Evolutionary conservation across 2,888 invertebrate genomes (phyloP), one percentile per base, ranked within the genome.

Genomic region (Lobophora halterata): DNA sequence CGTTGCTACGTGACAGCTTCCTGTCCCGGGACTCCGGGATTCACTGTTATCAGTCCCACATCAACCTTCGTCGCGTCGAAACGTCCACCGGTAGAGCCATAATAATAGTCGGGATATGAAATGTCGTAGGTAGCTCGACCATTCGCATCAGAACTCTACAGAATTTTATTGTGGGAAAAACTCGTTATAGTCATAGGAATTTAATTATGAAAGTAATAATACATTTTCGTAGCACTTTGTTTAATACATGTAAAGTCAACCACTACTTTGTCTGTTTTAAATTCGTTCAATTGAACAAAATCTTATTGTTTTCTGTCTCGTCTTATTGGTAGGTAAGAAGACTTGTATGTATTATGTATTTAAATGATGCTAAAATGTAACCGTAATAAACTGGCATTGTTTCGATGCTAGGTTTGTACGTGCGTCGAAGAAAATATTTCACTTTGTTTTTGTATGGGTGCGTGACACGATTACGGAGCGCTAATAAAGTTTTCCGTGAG

Each of bases 391-490:
- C 16, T 33, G 16, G 26, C 29, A 44, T 49, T 49, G 46, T 50
- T 46, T 43, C 35, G 21, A n/a, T n/a, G n/a, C n/a, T n/a, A n/a
- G 20, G 17, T 34, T 35, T 46, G 33, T 36, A 34, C 28, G 30
- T 43, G 40, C 29, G 40, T 33, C 20, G 27, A 44, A 19, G 26
- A 28, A 28, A 25, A 21, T 37, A n/a, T n/a, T n/a, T n/a, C n/a
- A n/a, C n/a, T n/a, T n/a, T n/a, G n/a, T n/a, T n/a, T n/a, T n/a
- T 28, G 35, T 31, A 8, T 13, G 5, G 11, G 24, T 9, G 23
- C 31, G 41, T 52, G 48, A 46, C 48, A 44, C 44, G 41, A 39
- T 44, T 42, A 46, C 26, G n/a, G 36, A 17, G 18, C 27, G 19
- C n/a, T n/a, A 28, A 29, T 32, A 44, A 52, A 46, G 39, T 52